Evolutionary conservation across 2,888 invertebrate genomes (phyloP), one percentile per base, ranked within the genome.

Genomic region (Candidula unifasciata): DNA sequence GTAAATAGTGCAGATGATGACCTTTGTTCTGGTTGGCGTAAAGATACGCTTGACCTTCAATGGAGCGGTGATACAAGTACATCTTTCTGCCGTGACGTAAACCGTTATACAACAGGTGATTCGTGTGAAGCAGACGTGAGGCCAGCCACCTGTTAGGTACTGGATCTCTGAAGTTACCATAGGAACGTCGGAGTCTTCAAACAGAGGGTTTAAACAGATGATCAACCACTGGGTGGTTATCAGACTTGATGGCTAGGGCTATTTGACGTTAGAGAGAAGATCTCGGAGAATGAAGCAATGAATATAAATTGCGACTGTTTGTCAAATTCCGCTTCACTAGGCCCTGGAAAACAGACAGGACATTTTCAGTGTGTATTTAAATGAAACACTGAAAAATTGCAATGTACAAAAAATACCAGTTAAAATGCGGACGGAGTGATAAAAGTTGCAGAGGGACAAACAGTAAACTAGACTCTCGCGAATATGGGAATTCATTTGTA

Each of bases 131-230:
- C 79, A 79, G 27, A 79, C 79, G 18, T 79, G 79, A 18, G 79
- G 79, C 79, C 79, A 79, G 2, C 79, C 79, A 66, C 44, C 79
- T 3, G 79, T 79, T 44, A 79, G 30, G 27, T 79, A 79, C 68
- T 79, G 79, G 24, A 79, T 66, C 30, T 79, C 79, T 18, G 79
- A 44, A 1, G 79, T 64, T 3, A 79, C 79, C 79, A 64, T 66
- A 1, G 79, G 79, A 13, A 79, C 68, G 18, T 64, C 68, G 13
- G 79, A 79, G 27, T 79, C 33, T 30, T 79, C 79, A 21, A 79
- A 44, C 2, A 66, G 16, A 16, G 79, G 79, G 21, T 35, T 79
- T 6, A 79, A 44, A 27, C 79, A 79, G 52, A 68, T 79, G 35
- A 21, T 79, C 6, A 79, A 27, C 79, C 79, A 79, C 24, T 37